Conservation (phyloP, 2,888 invertebrate genomes). For the Euclidia mi region DNA sequence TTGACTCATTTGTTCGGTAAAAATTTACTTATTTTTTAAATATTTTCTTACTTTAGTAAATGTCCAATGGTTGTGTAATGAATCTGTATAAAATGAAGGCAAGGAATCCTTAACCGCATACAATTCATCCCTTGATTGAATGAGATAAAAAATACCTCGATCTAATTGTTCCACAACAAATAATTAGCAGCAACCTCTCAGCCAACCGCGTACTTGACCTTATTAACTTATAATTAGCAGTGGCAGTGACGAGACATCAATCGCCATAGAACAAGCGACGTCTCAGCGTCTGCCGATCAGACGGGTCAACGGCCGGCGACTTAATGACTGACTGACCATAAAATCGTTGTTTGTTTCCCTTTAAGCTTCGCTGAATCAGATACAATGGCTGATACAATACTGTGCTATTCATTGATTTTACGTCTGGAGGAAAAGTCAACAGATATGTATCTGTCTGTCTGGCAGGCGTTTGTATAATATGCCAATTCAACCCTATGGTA, state of each 20-base stretch:
- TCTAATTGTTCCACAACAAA: background rate
- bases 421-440: too few species aligned
- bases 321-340: slow-evolving; percentile 68
- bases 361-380: slow-evolving; percentile 2
- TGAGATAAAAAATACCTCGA: background rate
- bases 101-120: too few species aligned
- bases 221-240: slow-evolving; percentile 16
- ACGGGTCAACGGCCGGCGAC: slow-evolving; percentile 51
- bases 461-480: too few species aligned
- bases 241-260: slow-evolving; percentile 44
- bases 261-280: slow-evolving; percentile 54
- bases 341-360: slow-evolving; percentile 43
- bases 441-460: too few species aligned
- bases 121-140: too few species aligned
- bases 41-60: too few species aligned
- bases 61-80: too few species aligned
- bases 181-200: background rate
- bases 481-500: too few species aligned
- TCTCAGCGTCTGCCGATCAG: slow-evolving; percentile 64
- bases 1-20: too few species aligned
- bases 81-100: too few species aligned
- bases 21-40: too few species aligned
- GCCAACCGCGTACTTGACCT: background rate
- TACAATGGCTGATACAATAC: background rate
- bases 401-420: background rate